These are phyloP conservation scores for Pseudomugil gertrudae DNA, from an alignment of 2,797 vertebrate species.

Conservation along the genomic window DNA sequence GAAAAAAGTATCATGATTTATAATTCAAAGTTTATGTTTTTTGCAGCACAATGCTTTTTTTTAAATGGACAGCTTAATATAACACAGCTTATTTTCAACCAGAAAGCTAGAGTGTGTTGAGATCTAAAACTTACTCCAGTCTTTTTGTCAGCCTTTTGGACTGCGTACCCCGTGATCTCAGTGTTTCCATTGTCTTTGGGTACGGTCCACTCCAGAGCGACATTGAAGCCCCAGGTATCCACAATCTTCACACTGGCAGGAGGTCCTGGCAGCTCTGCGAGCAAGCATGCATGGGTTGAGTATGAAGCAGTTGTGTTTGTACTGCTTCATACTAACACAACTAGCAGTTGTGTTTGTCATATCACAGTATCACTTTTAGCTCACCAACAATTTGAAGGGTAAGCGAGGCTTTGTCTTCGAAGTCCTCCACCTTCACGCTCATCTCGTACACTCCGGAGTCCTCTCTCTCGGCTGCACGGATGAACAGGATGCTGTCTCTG, in stretches of 20 bases:
- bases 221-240: slow-evolving; percentile 96
- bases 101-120: background rate
- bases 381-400: slow-evolving; percentile 90
- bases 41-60: background rate
- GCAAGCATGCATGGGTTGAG: background rate
- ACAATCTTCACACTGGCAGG: slow-evolving; percentile 87
- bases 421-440: slow-evolving; percentile 83
- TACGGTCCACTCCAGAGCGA: slow-evolving; percentile 90
- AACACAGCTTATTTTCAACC: background rate
- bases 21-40: background rate
- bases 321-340: too few relatives aligned
- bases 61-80: background rate
- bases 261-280: slow-evolving; percentile 88
- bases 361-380: slow-evolving; percentile 19
- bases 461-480: slow-evolving; percentile 84
- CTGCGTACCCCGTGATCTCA: slow-evolving; percentile 90
- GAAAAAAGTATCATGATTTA: background rate
- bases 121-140: slow-evolving; percentile 87
- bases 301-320: background rate
- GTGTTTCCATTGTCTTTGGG: slow-evolving; percentile 91
- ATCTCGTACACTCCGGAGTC: slow-evolving; percentile 94
- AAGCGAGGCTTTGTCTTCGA: slow-evolving; percentile 88
- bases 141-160: slow-evolving; percentile 97
- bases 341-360: too few relatives aligned
- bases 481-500: slow-evolving; percentile 92